Conservation (phyloP, 2,113 vertebrate species). For the Cricetomys ansorgei region DNA sequence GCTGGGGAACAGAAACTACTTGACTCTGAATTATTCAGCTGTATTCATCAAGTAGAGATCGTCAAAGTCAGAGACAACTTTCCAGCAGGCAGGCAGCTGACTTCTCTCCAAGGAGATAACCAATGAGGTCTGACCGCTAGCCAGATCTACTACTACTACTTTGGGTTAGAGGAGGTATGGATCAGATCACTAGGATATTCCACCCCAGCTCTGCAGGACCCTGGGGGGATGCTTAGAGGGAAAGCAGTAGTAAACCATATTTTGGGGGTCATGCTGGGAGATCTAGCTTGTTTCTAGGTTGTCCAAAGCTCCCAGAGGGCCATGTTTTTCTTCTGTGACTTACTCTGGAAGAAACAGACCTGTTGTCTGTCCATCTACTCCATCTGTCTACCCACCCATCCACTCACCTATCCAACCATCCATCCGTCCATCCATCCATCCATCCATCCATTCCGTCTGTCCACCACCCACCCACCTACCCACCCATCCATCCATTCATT, state of each 20-base stretch:
- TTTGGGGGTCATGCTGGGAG: neutral
- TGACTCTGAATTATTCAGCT: neutral
- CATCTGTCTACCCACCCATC: neutral
- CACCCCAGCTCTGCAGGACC: neutral
- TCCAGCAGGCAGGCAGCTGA: neutral
- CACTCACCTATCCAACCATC: neutral
- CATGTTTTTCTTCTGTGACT: neutral
- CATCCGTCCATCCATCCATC: neutral
- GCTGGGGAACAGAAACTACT: slow-evolving; percentile 6
- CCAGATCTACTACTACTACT: neutral
- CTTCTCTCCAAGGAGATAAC: slow-evolving; percentile 7
- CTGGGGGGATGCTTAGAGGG: neutral
- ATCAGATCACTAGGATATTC: slow-evolving; percentile 28
- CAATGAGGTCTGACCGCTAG: neutral
- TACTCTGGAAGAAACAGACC: slow-evolving; percentile 6
- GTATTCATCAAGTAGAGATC: neutral
- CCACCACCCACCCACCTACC: too few relatives aligned
- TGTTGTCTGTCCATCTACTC: neutral
- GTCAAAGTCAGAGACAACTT: slow-evolving; percentile 48
- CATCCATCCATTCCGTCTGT: fast-evolving
- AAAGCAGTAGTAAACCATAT: neutral
- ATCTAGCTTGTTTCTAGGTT: slow-evolving; percentile 9
- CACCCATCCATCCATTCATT: neutral
- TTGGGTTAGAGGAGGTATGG: neutral
- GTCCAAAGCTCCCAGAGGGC: neutral